These are phyloP conservation scores for Schizothorax lantsangensis DNA, from an alignment of 2,797 vertebrate genomes.

Conservation along the genomic window DNA sequence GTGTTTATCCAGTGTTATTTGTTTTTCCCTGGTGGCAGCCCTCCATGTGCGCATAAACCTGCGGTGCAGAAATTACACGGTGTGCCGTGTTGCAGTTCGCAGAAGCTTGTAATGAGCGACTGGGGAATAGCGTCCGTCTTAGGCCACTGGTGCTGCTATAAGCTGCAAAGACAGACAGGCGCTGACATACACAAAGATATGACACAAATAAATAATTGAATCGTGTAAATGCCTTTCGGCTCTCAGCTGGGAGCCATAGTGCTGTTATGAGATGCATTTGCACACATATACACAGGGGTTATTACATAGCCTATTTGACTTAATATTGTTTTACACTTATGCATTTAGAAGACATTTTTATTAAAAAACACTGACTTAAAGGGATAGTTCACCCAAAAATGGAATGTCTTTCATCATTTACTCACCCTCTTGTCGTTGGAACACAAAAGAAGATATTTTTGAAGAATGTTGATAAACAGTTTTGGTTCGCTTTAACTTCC, in stretches of 20 bases:
- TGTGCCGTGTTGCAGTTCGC: constrained; percentile 49
- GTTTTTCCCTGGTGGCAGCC: constrained; percentile 50
- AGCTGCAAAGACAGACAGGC: constrained; percentile 17
- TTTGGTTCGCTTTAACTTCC: background rate
- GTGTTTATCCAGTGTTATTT: constrained; percentile 49
- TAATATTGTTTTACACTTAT: background rate
- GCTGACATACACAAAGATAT: constrained; percentile 24
- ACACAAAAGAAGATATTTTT: background rate
- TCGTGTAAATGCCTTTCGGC: background rate
- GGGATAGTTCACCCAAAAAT: background rate
- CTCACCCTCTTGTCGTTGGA: background rate
- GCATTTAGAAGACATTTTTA: background rate
- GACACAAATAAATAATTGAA: constrained; percentile 30
- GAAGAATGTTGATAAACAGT: background rate
- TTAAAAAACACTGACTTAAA: background rate
- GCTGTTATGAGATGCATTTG: constrained; percentile 14
- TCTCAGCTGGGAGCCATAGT: constrained; percentile 2
- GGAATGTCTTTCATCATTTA: background rate
- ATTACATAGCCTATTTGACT: background rate
- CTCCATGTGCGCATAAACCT: constrained; percentile 50
- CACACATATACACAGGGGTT: background rate
- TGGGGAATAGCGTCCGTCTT: constrained; percentile 52
- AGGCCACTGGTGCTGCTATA: constrained; percentile 21
- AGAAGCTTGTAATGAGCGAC: constrained; percentile 60
- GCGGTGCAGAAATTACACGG: constrained; percentile 49